phyloP scores from a whole-genome alignment of 2,888 invertebrate genomes.

The Electrophaes corylata region DNA sequence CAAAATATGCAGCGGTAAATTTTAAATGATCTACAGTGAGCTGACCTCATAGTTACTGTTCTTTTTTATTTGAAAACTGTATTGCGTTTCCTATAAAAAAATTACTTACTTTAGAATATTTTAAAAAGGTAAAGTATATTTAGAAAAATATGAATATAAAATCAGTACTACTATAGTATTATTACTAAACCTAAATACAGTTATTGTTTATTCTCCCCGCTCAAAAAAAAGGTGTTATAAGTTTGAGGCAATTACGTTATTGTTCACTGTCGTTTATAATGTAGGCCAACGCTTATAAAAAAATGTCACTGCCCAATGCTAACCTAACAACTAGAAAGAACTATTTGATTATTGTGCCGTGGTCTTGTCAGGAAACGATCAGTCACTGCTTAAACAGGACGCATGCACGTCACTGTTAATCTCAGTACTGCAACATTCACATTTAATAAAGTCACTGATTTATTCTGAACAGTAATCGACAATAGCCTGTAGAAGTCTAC shows the following conservation, averaged over 20 bases:
- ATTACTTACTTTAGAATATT: too few relatives aligned
- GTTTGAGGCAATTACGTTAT: too few relatives aligned
- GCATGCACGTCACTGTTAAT: not conserved
- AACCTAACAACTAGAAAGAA: not conserved
- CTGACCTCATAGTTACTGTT: slow-evolving; percentile 10
- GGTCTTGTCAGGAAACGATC: not conserved
- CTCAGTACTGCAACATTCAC: not conserved
- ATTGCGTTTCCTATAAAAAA: not conserved
- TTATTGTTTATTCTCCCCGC: too few relatives aligned
- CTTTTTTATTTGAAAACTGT: slow-evolving; percentile 1
- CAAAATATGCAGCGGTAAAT: slow-evolving; percentile 31
- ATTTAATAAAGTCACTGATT: not conserved
- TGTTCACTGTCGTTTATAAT: not conserved
- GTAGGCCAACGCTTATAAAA: not conserved
- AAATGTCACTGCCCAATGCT: not conserved
- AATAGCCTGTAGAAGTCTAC: too few relatives aligned
- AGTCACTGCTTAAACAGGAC: not conserved
- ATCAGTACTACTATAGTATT: too few relatives aligned
- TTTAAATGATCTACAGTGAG: slow-evolving; percentile 19
- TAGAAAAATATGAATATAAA: too few relatives aligned
- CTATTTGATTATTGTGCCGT: not conserved
- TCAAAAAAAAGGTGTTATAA: too few relatives aligned
- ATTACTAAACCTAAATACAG: too few relatives aligned
- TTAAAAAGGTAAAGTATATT: too few relatives aligned
- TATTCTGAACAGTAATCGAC: not conserved